Base-by-base conservation (phyloP, 2,797 vertebrate genomes). In the Chaetophractus vellerosus region DNA sequence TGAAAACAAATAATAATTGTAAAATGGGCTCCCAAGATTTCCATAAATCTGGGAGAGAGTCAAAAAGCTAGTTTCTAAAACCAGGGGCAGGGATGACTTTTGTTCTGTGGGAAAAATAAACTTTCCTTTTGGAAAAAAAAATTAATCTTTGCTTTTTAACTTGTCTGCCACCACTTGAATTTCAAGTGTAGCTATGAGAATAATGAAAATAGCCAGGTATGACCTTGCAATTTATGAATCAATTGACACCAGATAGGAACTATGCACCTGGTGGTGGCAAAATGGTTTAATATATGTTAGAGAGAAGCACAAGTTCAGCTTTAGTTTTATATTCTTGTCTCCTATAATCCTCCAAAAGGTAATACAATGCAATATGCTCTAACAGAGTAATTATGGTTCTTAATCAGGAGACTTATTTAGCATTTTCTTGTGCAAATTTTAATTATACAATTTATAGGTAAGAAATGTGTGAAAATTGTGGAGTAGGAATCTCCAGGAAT, bases 151-250 rank as follows among this genome's bases (percentile, higher is more conserved):
- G 38, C 57, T 75, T 92, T 85, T 33, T 74, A 84, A 52, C 38
- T 91, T 59, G 18, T 80, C 50, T 68, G 6, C 23, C 61, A n/a
- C 1, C 6, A 61, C 28, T 85, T 92, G 24, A 94, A 79, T 78
- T 84, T 50, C n/a, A 91, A 84, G 15, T n/a, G 14, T 28, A 84
- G 36, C 68, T 78, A 15, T 64, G 23, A 50, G 38, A 80, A 88
- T 61, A 79, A 84, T 59, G 36, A 92, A 92, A 96, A 59, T 8
- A 61, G 45, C 38, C 59, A 79, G 45, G 18, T 41, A 38, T 89
- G 52, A 45, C 50, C 24, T 88, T 89, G 41, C 28, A 85, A 76
- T 63, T 66, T 33, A 63, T 80, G 52, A 94, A 57, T 36, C 68
- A 75, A 18, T 92, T 75, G 74, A 80, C 52, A 69, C 50, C 23